Evolutionary conservation across 2,888 invertebrate genomes (phyloP).

Genomic region (Frankliniella intonsa): DNA sequence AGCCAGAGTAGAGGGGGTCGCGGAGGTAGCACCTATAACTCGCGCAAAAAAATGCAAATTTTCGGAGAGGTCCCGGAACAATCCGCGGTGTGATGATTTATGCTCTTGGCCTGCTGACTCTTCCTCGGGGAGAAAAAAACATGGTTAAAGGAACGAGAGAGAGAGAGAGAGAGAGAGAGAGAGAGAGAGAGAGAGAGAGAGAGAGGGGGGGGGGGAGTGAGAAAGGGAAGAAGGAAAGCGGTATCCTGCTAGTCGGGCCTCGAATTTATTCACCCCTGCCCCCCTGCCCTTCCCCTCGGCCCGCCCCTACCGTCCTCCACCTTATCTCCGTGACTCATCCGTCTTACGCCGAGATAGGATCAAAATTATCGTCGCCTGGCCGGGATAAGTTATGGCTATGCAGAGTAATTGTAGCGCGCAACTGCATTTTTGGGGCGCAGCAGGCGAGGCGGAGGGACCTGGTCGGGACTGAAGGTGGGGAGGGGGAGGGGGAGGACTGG

Average conservation of each 20-base stretch:
- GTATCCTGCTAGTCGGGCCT: not conserved
- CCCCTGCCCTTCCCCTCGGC: conserved; percentile 28
- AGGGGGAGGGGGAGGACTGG: not conserved
- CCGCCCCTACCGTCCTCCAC: conserved; percentile 22
- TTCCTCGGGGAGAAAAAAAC: not conserved
- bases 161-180: conserved; percentile 28
- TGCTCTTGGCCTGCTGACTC: not conserved
- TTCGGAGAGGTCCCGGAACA: not conserved
- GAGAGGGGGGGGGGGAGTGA: not conserved
- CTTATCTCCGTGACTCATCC: conserved; percentile 11
- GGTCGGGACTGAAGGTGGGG: not conserved
- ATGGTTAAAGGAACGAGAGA: not conserved
- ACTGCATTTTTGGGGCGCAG: not conserved
- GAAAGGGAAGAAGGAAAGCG: not conserved
- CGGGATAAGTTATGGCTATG: not conserved
- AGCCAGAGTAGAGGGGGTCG: not conserved
- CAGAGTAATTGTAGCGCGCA: not conserved
- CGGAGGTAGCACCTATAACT: not conserved
- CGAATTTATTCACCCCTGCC: not conserved
- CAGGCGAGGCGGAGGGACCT: not conserved
- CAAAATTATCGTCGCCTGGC: conserved; percentile 4
- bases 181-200: conserved; percentile 12
- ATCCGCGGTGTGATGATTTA: not conserved
- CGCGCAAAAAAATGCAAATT: conserved; percentile 11
- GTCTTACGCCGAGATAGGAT: conserved; percentile 9